A percentile compares a stretch with the other conserved stretches of the same genome.
phyloP scores from a whole-genome alignment of 1,140 invertebrate species.

The Tetramorium parvispinum region DNA sequence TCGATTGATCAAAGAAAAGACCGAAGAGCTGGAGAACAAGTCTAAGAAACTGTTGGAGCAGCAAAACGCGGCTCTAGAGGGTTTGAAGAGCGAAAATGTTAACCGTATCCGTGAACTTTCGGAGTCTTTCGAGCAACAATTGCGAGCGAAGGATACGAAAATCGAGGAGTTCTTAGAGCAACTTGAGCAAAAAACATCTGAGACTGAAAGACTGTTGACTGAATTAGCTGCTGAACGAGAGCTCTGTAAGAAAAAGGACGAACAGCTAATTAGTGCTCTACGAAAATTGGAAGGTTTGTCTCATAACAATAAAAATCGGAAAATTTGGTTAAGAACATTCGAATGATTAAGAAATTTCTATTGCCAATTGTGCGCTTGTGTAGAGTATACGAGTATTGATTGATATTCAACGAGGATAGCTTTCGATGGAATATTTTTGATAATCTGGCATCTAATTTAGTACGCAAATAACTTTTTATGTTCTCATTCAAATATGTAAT shows the following conservation, averaged over 20 bases:
- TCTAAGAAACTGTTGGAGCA: conserved; percentile 71
- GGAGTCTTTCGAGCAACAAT: conserved; percentile 83
- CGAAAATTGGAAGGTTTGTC: conserved; percentile 76
- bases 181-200: conserved; percentile 83
- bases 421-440: neutral
- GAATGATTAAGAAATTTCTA: neutral
- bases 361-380: neutral
- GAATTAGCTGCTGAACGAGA: conserved; percentile 78
- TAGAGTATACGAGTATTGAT: neutral
- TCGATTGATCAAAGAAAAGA: conserved; percentile 73
- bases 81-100: conserved; percentile 83
- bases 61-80: conserved; percentile 71
- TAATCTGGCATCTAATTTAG: neutral
- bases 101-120: conserved; percentile 84
- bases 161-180: conserved; percentile 80
- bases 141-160: conserved; percentile 84
- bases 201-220: conserved; percentile 84
- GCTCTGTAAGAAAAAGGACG: conserved; percentile 71
- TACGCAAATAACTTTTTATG: neutral
- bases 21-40: conserved; percentile 78
- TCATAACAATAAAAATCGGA: neutral
- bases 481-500: neutral
- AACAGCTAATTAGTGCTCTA: conserved; percentile 71
- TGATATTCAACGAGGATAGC: neutral
- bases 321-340: neutral